Conservation (phyloP, 2,113 vertebrate species). For the Vireo altiloquus region DNA sequence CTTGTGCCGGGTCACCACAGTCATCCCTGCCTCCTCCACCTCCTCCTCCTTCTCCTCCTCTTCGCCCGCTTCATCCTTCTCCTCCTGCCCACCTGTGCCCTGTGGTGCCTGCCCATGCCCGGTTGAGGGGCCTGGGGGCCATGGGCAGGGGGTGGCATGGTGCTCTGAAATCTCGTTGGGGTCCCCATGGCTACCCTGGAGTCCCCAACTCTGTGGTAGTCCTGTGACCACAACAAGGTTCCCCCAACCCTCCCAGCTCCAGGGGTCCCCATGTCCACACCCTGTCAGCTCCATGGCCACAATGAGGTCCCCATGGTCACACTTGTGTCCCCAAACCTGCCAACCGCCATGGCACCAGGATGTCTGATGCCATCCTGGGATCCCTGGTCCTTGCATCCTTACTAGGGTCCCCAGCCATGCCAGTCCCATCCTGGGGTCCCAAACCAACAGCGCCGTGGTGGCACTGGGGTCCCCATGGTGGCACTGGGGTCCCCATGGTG, state of each 20-base stretch:
- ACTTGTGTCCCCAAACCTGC: not conserved
- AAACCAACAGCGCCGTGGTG: not conserved
- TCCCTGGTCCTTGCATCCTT: not conserved
- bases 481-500: too few relatives aligned
- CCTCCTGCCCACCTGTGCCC: not conserved
- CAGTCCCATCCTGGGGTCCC: not conserved
- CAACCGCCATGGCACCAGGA: not conserved
- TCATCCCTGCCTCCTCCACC: slow-evolving; percentile 37
- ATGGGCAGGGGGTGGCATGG: not conserved
- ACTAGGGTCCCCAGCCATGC: not conserved
- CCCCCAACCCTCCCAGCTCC: not conserved
- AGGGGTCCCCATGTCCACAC: not conserved
- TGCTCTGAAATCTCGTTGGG: not conserved
- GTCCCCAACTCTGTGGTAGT: not conserved
- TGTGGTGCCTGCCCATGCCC: not conserved
- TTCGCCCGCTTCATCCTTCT: not conserved
- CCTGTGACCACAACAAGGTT: not conserved
- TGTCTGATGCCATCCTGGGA: not conserved
- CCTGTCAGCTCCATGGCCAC: not conserved
- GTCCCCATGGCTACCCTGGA: not conserved
- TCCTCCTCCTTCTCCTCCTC: not conserved
- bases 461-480: not conserved
- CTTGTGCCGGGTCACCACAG: slow-evolving; percentile 72
- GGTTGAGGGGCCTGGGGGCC: not conserved
- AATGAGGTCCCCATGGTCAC: not conserved